Evolutionary conservation across 2,797 vertebrate species (phyloP).

Genomic region (Prionace glauca): DNA sequence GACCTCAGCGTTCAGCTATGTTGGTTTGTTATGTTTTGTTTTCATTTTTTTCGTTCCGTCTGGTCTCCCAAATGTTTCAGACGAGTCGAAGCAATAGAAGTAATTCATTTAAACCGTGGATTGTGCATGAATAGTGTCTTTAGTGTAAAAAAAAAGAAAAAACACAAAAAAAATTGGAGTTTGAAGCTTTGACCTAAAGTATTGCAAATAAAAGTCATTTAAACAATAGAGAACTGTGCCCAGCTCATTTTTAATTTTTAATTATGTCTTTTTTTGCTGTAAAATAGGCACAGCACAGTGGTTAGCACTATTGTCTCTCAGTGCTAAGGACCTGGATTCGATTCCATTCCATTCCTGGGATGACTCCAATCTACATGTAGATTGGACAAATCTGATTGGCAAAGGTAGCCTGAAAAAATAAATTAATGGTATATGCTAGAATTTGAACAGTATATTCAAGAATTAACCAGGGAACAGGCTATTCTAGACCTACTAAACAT

Average conservation of each 20-base stretch:
- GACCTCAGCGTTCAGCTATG: constrained; percentile 68
- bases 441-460: too few relatives aligned
- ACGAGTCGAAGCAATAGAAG: constrained; percentile 99
- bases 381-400: too few relatives aligned
- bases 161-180: constrained; percentile 69
- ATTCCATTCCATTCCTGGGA: too few relatives aligned
- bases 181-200: constrained; percentile 89
- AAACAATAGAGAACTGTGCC: background rate
- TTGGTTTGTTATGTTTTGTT: constrained; percentile 47
- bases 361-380: too few relatives aligned
- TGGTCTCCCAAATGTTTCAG: constrained; percentile 73
- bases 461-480: too few relatives aligned
- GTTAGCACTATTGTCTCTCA: too few relatives aligned
- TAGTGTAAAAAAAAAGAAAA: constrained; percentile 78
- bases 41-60: constrained; percentile 57
- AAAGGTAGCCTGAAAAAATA: too few relatives aligned
- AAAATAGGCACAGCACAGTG: background rate
- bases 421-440: too few relatives aligned
- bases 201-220: constrained; percentile 37
- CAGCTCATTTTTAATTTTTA: constrained; percentile 13
- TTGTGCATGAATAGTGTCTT: constrained; percentile 99
- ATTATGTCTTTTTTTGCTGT: background rate
- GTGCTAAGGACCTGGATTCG: too few relatives aligned
- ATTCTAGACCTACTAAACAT: too few relatives aligned
- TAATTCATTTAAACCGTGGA: constrained; percentile 81